Evolutionary conservation across 2,888 invertebrate genomes (phyloP).

Genomic region (Sinopyrophorus schimmeli): DNA sequence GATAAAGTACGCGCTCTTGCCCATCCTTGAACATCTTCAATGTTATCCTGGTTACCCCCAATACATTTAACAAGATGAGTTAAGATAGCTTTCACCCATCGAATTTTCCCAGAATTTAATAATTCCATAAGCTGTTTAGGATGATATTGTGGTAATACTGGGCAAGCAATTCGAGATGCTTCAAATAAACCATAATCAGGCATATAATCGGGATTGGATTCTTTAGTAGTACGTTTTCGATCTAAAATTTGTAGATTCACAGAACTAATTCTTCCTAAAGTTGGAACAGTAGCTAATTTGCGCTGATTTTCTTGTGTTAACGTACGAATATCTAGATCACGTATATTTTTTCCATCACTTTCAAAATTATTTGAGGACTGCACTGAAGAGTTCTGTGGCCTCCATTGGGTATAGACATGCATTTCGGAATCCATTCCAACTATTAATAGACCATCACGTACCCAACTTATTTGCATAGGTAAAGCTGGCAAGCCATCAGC

Average conservation of each 20-base stretch:
- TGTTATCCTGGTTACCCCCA: slow-evolving; percentile 57
- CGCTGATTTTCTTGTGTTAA: slow-evolving; percentile 71
- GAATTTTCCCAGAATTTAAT: slow-evolving; percentile 95
- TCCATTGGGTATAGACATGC: slow-evolving; percentile 99
- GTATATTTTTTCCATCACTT: slow-evolving; percentile 61
- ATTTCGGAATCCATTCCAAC: slow-evolving; percentile 99
- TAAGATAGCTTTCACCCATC: slow-evolving; percentile 97
- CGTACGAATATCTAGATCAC: slow-evolving; percentile 70
- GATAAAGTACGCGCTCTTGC: slow-evolving; percentile 87
- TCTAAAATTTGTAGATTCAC: slow-evolving; percentile 81
- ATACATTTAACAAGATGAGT: slow-evolving; percentile 89
- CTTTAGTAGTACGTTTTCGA: slow-evolving; percentile 61
- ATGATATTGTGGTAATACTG: slow-evolving; percentile 98
- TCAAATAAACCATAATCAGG: slow-evolving; percentile 95
- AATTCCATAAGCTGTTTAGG: slow-evolving; percentile 98
- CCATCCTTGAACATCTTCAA: slow-evolving; percentile 69
- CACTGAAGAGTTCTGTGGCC: slow-evolving; percentile 61
- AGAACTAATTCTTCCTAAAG: slow-evolving; percentile 80
- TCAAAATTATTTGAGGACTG: slow-evolving; percentile 65
- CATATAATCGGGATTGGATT: slow-evolving; percentile 73
- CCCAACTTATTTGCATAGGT: slow-evolving; percentile 99
- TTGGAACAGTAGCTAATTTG: slow-evolving; percentile 71
- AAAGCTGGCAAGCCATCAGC: slow-evolving; percentile 95
- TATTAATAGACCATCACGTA: slow-evolving; percentile 94
- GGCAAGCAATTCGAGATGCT: slow-evolving; percentile 95